A percentile compares a stretch with the other conserved stretches of the same genome.
Evolutionary conservation across 2,888 invertebrate species (phyloP).

Genomic region (Limnephilus rhombicus): DNA sequence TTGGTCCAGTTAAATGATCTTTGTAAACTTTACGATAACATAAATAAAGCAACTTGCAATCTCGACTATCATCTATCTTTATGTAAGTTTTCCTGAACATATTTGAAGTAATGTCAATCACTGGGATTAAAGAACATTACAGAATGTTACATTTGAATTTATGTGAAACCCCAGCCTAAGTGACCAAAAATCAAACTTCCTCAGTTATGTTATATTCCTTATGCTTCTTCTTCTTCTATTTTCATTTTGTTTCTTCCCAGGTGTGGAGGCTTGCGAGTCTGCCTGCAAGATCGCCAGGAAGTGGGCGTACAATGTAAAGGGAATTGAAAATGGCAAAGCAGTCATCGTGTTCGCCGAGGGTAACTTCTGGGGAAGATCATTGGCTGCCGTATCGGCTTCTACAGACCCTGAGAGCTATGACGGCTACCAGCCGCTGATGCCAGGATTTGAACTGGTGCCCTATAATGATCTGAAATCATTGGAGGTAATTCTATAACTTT

Average conservation of each 20-base stretch:
- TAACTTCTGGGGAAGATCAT: slow-evolving; percentile 91
- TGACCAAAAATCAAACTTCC: too few relatives aligned
- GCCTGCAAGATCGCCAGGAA: slow-evolving; percentile 88
- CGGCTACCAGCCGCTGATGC: slow-evolving; percentile 89
- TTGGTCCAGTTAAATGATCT: too few relatives aligned
- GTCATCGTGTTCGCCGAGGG: slow-evolving; percentile 85
- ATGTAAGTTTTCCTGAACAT: too few relatives aligned
- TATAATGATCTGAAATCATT: slow-evolving; percentile 85
- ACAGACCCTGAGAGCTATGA: slow-evolving; percentile 84
- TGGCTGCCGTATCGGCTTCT: slow-evolving; percentile 88
- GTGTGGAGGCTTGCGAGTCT: slow-evolving; percentile 90
- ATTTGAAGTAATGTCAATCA: too few relatives aligned
- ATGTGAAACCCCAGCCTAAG: too few relatives aligned
- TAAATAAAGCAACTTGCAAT: too few relatives aligned
- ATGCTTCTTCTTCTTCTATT: neutral
- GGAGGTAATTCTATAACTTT: slow-evolving; percentile 75
- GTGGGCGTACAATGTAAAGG: slow-evolving; percentile 89
- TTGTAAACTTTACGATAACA: too few relatives aligned
- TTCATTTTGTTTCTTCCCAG: slow-evolving; percentile 68
- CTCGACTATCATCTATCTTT: too few relatives aligned
- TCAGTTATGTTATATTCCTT: neutral
- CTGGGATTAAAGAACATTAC: too few relatives aligned
- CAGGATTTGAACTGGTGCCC: slow-evolving; percentile 85
- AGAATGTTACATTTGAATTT: too few relatives aligned
- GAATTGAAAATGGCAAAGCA: slow-evolving; percentile 82